phyloP scores from a whole-genome alignment of 1,140 invertebrate genomes.

The Nylanderia fulva region DNA sequence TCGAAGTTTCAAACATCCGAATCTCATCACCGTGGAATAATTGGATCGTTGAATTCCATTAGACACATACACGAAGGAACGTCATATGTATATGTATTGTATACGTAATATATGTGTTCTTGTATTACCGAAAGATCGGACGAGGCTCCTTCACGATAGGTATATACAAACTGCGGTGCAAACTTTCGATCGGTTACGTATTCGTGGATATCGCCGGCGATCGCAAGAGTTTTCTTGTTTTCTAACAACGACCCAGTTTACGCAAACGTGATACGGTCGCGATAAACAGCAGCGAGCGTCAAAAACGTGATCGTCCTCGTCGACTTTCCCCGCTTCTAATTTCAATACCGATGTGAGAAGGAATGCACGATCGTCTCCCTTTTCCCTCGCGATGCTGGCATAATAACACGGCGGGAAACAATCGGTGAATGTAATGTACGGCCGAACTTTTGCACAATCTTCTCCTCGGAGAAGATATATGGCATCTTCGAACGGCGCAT shows the following conservation, averaged over 20 bases:
- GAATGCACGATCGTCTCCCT: slow-evolving; percentile 46
- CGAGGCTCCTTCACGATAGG: neutral
- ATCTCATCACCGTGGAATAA: neutral
- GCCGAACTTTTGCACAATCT: slow-evolving; percentile 69
- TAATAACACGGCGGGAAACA: slow-evolving; percentile 70
- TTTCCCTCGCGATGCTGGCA: slow-evolving; percentile 56
- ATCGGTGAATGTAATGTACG: slow-evolving; percentile 67
- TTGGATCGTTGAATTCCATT: neutral
- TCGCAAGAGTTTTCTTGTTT: slow-evolving; percentile 38
- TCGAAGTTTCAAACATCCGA: neutral
- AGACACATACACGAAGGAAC: neutral
- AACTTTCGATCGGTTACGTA: slow-evolving; percentile 29
- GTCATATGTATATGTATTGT: neutral
- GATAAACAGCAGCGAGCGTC: slow-evolving; percentile 27
- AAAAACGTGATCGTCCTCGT: slow-evolving; percentile 47
- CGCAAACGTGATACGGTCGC: slow-evolving; percentile 38
- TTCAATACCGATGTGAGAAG: slow-evolving; percentile 63
- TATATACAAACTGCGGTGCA: too few relatives aligned
- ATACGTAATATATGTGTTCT: too few relatives aligned
- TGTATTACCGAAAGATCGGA: neutral
- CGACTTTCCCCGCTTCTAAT: slow-evolving; percentile 70
- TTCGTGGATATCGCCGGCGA: slow-evolving; percentile 9
- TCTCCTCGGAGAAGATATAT: slow-evolving; percentile 42
- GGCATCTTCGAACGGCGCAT: slow-evolving; percentile 42
- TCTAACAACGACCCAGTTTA: slow-evolving; percentile 48